phyloP scores from a whole-genome alignment of 1,140 invertebrate genomes.

The Leguminivora glycinivorella region DNA sequence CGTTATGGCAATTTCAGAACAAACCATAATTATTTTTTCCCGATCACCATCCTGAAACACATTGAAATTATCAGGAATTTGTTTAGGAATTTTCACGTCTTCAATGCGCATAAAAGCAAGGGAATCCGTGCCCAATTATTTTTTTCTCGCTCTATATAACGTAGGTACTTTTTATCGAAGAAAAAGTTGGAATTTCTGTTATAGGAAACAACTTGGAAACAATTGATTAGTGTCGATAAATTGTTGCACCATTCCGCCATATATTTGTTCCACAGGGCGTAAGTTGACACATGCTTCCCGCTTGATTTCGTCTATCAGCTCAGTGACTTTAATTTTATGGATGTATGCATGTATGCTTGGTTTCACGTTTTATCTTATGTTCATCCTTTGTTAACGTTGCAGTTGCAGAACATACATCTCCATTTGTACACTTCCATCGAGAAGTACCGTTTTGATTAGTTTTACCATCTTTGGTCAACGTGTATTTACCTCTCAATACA shows the following conservation, averaged over 20 bases:
- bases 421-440: background rate
- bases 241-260: background rate
- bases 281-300: background rate
- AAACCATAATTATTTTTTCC: background rate
- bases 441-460: background rate
- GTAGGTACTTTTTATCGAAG: background rate
- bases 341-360: background rate
- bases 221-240: background rate
- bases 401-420: background rate
- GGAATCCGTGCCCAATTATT: background rate
- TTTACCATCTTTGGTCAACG: background rate
- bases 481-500: conserved; percentile 5
- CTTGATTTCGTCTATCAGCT: conserved; percentile 3
- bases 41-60: background rate
- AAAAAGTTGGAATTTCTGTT: background rate
- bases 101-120: background rate
- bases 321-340: background rate
- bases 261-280: background rate
- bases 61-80: background rate
- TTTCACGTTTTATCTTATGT: background rate
- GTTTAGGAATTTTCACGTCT: background rate
- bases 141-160: background rate
- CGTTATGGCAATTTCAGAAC: background rate
- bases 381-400: no score
- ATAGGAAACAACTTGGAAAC: no score